Evolutionary conservation across 2,113 vertebrate genomes (phyloP).

Genomic region (Hippocampus barbouri): DNA sequence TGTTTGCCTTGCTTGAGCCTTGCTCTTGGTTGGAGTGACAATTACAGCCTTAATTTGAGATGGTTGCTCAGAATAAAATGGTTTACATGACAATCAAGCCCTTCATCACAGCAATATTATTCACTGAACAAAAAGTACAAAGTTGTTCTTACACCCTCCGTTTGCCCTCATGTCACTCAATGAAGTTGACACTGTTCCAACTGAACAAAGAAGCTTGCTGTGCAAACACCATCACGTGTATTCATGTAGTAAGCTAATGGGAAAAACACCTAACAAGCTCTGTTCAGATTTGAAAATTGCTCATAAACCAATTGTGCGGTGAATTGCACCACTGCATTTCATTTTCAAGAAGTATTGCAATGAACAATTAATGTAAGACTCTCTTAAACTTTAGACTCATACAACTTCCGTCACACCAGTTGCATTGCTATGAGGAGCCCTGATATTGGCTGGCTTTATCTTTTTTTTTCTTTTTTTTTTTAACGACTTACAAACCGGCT

Average conservation of each 20-base stretch:
- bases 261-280: background rate
- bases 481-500: constrained; percentile 7
- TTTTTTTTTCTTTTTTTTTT: constrained; percentile 2
- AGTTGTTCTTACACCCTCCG: constrained; percentile 19
- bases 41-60: constrained; percentile 68
- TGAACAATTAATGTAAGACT: background rate
- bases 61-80: constrained; percentile 12
- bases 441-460: background rate
- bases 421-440: background rate
- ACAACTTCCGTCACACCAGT: background rate
- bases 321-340: background rate
- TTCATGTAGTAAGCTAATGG: background rate
- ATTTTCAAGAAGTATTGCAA: background rate
- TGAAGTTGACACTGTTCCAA: background rate
- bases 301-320: background rate
- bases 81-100: background rate
- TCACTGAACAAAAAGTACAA: constrained; percentile 11
- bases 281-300: constrained; percentile 2
- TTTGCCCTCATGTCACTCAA: constrained; percentile 9
- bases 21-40: constrained; percentile 59
- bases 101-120: constrained; percentile 17
- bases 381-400: background rate
- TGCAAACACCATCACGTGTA: background rate
- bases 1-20: constrained; percentile 61
- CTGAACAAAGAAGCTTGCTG: background rate